Conservation (phyloP, 1,140 invertebrate species). For the Formica exsecta region DNA sequence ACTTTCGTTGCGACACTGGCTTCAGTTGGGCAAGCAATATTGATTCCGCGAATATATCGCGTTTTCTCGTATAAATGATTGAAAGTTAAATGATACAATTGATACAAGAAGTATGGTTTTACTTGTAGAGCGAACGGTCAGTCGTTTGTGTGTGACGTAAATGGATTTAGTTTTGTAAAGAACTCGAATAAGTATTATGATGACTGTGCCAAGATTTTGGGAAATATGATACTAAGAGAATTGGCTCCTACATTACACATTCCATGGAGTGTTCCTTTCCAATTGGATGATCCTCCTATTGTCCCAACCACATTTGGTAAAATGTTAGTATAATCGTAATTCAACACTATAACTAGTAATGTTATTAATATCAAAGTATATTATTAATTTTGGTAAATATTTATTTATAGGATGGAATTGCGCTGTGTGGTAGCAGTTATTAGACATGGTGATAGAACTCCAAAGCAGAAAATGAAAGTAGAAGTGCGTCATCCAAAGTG, state of each 20-base stretch:
- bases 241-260: constrained; percentile 98
- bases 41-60: not conserved
- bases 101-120: constrained; percentile 12
- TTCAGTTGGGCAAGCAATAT: constrained; percentile 1
- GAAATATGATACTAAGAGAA: constrained; percentile 97
- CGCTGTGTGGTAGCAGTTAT: constrained; percentile 99
- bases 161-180: constrained; percentile 99
- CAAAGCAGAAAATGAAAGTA: constrained; percentile 99
- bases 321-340: constrained; percentile 88
- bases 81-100: constrained; percentile 12
- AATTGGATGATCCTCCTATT: constrained; percentile 99
- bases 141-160: constrained; percentile 99
- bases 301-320: constrained; percentile 99
- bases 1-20: not conserved
- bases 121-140: constrained; percentile 96
- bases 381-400: not conserved
- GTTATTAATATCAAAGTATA: not conserved
- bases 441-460: constrained; percentile 98
- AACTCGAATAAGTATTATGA: constrained; percentile 99
- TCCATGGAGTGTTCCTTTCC: constrained; percentile 98
- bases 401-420: constrained; percentile 94
- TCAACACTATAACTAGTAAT: not conserved
- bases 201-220: constrained; percentile 99
- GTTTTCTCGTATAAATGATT: not conserved
- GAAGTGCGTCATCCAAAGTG: constrained; percentile 99